These are phyloP conservation scores for Hermodice carunculata DNA, from an alignment of 2,888 invertebrate species.

Conservation along the genomic window DNA sequence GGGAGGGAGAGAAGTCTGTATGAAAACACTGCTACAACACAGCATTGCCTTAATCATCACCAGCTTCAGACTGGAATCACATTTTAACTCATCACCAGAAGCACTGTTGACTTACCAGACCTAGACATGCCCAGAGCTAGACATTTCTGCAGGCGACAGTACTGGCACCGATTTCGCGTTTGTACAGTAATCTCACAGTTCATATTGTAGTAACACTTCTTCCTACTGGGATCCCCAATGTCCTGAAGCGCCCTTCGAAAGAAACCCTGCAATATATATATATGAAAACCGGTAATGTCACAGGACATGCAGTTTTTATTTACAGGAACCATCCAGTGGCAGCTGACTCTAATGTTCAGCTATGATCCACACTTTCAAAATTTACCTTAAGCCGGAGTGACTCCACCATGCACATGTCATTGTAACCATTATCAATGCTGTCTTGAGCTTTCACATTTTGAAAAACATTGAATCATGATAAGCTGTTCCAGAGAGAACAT, in stretches of 20 bases:
- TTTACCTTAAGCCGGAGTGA: too few relatives aligned
- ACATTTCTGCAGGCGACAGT: slow-evolving; percentile 99
- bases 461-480: too few relatives aligned
- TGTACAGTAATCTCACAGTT: slow-evolving; percentile 68
- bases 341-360: too few relatives aligned
- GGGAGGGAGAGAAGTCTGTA: too few relatives aligned
- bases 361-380: too few relatives aligned
- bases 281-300: not conserved
- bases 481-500: too few relatives aligned
- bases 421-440: too few relatives aligned
- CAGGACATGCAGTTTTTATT: too few relatives aligned
- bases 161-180: slow-evolving; percentile 95
- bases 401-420: too few relatives aligned
- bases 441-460: too few relatives aligned
- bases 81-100: not conserved
- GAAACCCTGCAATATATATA: slow-evolving; percentile 56
- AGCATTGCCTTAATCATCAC: not conserved
- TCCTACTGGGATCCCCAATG: slow-evolving; percentile 68
- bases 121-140: slow-evolving; percentile 99
- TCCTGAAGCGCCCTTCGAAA: slow-evolving; percentile 68
- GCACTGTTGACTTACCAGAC: slow-evolving; percentile 94
- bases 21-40: not conserved
- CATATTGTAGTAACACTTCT: slow-evolving; percentile 68
- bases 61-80: not conserved
- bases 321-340: too few relatives aligned